A percentile compares a stretch with the other conserved stretches of the same genome.
phyloP scores from a whole-genome alignment of 1,140 invertebrate genomes.

The Contarinia nasturtii region DNA sequence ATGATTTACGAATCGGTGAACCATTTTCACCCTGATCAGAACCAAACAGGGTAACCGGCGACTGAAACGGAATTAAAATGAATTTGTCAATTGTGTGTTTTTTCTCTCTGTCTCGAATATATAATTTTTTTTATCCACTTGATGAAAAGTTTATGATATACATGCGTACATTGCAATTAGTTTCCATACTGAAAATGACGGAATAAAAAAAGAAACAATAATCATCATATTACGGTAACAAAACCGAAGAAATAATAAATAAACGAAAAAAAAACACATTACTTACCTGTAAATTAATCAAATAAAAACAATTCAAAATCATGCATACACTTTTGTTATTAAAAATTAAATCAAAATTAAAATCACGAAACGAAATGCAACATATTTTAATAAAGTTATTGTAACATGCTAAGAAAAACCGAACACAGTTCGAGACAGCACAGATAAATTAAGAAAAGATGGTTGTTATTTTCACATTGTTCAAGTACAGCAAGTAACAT shows the following conservation, averaged over 20 bases:
- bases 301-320: conserved; percentile 11
- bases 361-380: background rate
- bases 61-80: background rate
- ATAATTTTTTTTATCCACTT: no score
- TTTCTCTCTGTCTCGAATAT: background rate
- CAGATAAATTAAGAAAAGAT: conserved; percentile 12
- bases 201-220: conserved; percentile 6
- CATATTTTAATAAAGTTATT: background rate
- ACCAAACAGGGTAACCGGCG: background rate
- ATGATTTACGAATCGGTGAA: background rate
- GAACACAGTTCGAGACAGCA: background rate
- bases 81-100: background rate
- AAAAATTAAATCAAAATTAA: conserved; percentile 1
- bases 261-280: conserved; percentile 7
- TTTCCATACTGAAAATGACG: background rate
- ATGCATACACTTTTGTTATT: conserved; percentile 4
- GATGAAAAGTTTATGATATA: no score
- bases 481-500: conserved; percentile 1
- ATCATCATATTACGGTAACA: conserved; percentile 5
- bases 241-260: conserved; percentile 8
- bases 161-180: no score
- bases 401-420: no score
- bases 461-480: conserved; percentile 1
- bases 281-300: conserved; percentile 7
- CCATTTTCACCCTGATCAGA: background rate